These are phyloP conservation scores for Vulpes ferrilata DNA, from an alignment of 2,113 vertebrate species.

Conservation along the genomic window DNA sequence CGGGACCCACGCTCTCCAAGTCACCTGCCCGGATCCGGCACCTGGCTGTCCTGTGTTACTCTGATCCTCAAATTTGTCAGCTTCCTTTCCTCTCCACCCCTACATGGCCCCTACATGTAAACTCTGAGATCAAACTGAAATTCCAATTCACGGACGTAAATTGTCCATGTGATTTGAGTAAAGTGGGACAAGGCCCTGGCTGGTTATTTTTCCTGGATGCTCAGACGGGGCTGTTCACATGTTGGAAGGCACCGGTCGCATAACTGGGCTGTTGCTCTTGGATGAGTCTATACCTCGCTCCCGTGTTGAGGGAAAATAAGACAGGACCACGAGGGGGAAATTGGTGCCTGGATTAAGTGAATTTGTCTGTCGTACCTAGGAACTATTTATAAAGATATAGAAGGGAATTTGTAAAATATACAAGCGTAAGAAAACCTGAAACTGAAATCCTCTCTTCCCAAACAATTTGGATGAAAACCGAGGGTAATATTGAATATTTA, in stretches of 20 bases:
- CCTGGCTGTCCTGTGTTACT: constrained; percentile 29
- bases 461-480: constrained; percentile 1
- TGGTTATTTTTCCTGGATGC: constrained; percentile 65
- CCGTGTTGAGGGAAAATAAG: background rate
- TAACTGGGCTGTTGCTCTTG: background rate
- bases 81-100: background rate
- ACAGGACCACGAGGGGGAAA: background rate
- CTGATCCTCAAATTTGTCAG: background rate
- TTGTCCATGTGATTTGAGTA: constrained; percentile 67
- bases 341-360: background rate
- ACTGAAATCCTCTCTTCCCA: background rate
- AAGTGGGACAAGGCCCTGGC: background rate
- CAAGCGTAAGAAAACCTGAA: background rate
- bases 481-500: background rate
- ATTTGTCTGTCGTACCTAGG: background rate
- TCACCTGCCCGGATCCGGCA: constrained; percentile 14
- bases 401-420: constrained; percentile 38
- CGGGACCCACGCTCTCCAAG: rapidly evolving
- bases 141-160: constrained; percentile 72
- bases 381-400: constrained; percentile 36
- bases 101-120: constrained; percentile 41
- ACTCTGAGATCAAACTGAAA: constrained; percentile 63
- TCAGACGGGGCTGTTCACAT: background rate
- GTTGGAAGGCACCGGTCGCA: background rate
- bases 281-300: background rate